phyloP scores from a whole-genome alignment of 2,888 invertebrate species.

The Athalia rosae region DNA sequence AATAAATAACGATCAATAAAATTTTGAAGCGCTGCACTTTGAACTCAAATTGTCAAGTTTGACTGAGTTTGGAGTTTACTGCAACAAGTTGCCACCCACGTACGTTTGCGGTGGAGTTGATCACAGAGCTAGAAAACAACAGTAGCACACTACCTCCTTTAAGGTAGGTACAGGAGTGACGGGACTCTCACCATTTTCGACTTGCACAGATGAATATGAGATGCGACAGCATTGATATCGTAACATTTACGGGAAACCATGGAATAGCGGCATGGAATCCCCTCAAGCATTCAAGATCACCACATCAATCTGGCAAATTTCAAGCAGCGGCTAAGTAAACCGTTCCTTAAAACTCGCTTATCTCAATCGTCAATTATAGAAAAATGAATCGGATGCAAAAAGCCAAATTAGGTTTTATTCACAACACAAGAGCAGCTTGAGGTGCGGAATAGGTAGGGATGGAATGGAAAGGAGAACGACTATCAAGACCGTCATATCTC shows the following conservation, averaged over 20 bases:
- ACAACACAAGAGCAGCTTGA: conserved; percentile 3
- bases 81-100: conserved; percentile 59
- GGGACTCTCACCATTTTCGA: conserved; percentile 72
- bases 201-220: conserved; percentile 72
- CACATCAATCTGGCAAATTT: not conserved
- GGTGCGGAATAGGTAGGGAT: not conserved
- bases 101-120: conserved; percentile 67
- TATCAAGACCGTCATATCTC: conserved; percentile 73
- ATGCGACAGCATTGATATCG: conserved; percentile 73
- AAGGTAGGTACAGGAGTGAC: conserved; percentile 64
- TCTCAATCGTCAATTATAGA: too few relatives aligned
- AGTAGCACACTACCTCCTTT: conserved; percentile 30
- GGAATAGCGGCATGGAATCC: conserved; percentile 11
- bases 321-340: not conserved
- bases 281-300: not conserved
- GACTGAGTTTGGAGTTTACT: not conserved
- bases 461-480: conserved; percentile 64
- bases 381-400: too few relatives aligned
- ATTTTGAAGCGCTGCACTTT: conserved; percentile 7
- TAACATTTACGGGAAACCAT: conserved; percentile 64
- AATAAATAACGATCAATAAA: not conserved
- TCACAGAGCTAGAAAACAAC: conserved; percentile 68
- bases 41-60: not conserved
- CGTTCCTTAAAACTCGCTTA: not conserved
- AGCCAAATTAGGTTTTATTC: too few relatives aligned